Evolutionary conservation across 2,888 invertebrate species (phyloP).

Genomic region (Cantharis nigra): DNA sequence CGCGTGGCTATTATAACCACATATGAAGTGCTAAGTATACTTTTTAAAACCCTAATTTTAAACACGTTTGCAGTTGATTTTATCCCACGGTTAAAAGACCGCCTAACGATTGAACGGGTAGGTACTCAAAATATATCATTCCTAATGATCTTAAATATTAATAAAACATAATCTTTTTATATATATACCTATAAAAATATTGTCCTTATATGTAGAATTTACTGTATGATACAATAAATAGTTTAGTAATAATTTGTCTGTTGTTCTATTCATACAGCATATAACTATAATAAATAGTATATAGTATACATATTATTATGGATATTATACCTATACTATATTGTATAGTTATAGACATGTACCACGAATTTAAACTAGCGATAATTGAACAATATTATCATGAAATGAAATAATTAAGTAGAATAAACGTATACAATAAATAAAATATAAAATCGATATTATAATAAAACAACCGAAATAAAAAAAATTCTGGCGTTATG

Average conservation of each 20-base stretch:
- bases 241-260: neutral
- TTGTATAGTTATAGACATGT: no score
- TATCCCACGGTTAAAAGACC: neutral
- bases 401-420: no score
- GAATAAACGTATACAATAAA: neutral
- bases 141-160: no score
- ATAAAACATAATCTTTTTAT: no score
- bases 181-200: neutral
- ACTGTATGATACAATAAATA: neutral
- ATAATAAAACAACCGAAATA: neutral
- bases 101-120: neutral
- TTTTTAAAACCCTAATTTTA: neutral
- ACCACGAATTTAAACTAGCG: no score
- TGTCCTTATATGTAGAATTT: neutral
- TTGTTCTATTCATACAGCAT: neutral
- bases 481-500: neutral
- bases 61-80: neutral
- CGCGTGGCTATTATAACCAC: neutral
- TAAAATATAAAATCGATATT: neutral
- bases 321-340: no score
- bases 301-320: no score
- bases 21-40: neutral
- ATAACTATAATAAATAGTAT: no score
- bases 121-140: neutral
- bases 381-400: no score